Base-by-base conservation (phyloP, 2,113 vertebrate species). In the Hymenochirus boettgeri region DNA sequence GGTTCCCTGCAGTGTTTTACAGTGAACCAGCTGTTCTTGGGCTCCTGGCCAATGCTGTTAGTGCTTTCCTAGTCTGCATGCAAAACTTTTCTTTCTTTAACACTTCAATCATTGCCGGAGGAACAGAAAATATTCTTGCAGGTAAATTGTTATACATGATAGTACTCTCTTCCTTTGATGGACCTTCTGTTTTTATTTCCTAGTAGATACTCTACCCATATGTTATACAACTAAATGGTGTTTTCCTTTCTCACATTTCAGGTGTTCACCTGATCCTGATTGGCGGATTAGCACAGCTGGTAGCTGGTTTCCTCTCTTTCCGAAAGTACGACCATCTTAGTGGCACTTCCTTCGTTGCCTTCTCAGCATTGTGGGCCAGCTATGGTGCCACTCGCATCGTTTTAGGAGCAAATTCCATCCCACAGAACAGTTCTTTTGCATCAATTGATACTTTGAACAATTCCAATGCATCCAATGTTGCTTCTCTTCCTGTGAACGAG, bases 1-100 rank as follows among this genome's bases (percentile, higher is more conserved):
- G 88, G 0, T 94, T 95, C n/a, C 88, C 93, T 0, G 91, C 93
- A 2, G 88, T 91, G 72, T 93, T 93, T 65, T 95, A 95, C 75
- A 88, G 90, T 0, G 93, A 95, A 51, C 93, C 93, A 0, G 90
- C 87, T 0, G 90, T 91, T 52, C 77, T 95, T 62, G 93, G 93
- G 13, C 86, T 95, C 70, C 72, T 95, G 0, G 82, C 90, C 1
- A 95, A 95, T 4, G 91, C 92, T 53, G 87, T 91, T 72, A 93
- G 93, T 19, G 91, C 93, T 22, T 91, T 93, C 76, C 83, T 93
- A 0, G 87, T 94, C 8, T 84, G 92, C 70, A 82, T 95, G 63
- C 91, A 90, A 67, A 95, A 95, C 77, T 85, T 94, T 25, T 7
- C 82, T 12, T 65, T 76, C 25, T 88, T 71, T 1, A 70, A 65